Evolutionary conservation across 2,797 vertebrate species (phyloP), one percentile per base, ranked within the genome.

Genomic region (Eulemur mongoz): DNA sequence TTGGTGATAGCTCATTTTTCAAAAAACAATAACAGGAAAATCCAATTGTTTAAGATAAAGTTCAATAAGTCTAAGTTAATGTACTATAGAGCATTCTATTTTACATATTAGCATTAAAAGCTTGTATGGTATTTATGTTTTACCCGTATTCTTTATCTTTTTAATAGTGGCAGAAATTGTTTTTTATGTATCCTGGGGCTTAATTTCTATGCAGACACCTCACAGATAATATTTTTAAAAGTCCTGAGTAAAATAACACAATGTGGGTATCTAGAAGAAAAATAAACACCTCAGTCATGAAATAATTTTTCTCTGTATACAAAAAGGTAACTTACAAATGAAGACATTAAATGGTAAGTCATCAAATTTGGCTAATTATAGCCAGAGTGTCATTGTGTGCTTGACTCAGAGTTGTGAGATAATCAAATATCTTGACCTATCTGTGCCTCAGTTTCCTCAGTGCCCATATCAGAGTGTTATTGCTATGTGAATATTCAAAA

Each of bases 101-200:
- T 94, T 80, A 69, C 13, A 93, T 25, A 79, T 88, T 54, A 95
- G 22, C 69, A 50, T 92, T 96, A 91, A 95, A 89, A 95, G 9
- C 23, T 89, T 94, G 25, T 45, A 18, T 87, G n/a, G 10, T 43
- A 45, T 70, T 93, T 93, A 32, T 76, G 4, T 18, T 88, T 92
- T 72, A 2, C 5, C 22, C 48, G 23, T 43, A 63, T 22, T 81
- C 20, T 91, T 95, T 67, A 82, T 91, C 54, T 61, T 92, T 95
- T 91, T 73, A 73, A 48, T 63, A 78, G 25, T 48, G 59, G 20
- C 45, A 11, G 67, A 93, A 89, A 75, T 78, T 93, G 6, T 35
- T 30, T 57, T 88, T 93, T 95, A 78, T 87, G 12, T 69, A 45
- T 92, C 32, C 13, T 82, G 22, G 17, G 32, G 11, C 30, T 90